Evolutionary conservation across 2,888 invertebrate species (phyloP), one percentile per base, ranked within the genome.

Genomic region (Tenthredo scrophulariae): DNA sequence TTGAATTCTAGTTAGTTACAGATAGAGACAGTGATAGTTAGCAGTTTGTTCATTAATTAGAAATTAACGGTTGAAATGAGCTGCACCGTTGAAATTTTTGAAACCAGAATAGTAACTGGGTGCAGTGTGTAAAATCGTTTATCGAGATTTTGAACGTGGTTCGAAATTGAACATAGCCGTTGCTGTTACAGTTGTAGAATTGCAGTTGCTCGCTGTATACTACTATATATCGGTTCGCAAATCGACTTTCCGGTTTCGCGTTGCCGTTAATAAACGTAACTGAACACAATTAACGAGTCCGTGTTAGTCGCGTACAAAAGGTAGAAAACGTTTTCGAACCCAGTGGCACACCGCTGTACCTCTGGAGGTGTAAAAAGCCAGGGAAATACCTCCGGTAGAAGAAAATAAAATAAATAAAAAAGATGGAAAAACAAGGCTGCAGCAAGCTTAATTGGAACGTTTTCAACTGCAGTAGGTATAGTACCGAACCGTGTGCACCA

Each of bases 1-100:
- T 89, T 91, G 89, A 88, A 90, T 91, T 90, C 22, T 15, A 90
- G 88, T 90, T 89, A 88, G 89, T 90, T 91, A 89, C 90, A 91
- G 89, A 88, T 87, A 86, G 87, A 26, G 6, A 10, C 13, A 22
- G 46, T 1, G 26, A n/a, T 29, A 54, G 50, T 18, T 29, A 37
- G 33, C 50, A 33, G 77, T n/a, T 54, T 50, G 50, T n/a, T 77
- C 54, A 77, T 77, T 54, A 50, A 50, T 77, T 54, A 33, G 37
- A 77, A 77, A 77, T 77, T 54, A 29, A 29, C 9, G 72, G 2
- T 10, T 26, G n/a, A 43, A 74, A 74, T 43, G 15, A 67, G 18
- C n/a, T n/a, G n/a, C 33, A 13, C 6, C 18, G 15, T 33, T 10
- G 6, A 29, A 67, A 33, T 67, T 67, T 33, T 33, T 15, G 6